These are phyloP conservation scores for Gobiocypris rarus DNA, from an alignment of 2,113 vertebrate species.

Conservation along the genomic window DNA sequence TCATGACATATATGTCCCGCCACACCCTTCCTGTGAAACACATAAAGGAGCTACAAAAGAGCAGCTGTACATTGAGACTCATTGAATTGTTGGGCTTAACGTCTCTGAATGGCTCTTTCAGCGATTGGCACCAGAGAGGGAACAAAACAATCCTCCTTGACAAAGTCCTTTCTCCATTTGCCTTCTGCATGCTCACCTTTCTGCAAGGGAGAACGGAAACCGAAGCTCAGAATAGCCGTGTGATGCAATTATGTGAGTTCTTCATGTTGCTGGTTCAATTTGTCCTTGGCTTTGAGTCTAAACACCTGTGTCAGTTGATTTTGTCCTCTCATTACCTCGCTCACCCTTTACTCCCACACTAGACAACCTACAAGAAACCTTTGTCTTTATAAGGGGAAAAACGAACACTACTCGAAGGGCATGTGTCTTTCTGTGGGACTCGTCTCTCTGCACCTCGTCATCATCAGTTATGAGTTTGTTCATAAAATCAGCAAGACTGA, in stretches of 20 bases:
- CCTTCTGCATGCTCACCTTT: slow-evolving; percentile 55
- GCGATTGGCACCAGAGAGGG: slow-evolving; percentile 37
- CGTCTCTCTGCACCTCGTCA: slow-evolving; percentile 71
- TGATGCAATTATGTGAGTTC: slow-evolving; percentile 68
- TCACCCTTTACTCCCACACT: slow-evolving; percentile 55
- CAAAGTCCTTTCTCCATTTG: slow-evolving; percentile 36
- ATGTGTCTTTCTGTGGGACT: slow-evolving; percentile 19
- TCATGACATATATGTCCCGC: slow-evolving; percentile 62
- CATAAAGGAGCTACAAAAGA: slow-evolving; percentile 68
- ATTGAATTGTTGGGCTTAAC: slow-evolving; percentile 36
- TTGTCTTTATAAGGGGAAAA: slow-evolving; percentile 45
- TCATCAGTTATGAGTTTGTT: slow-evolving; percentile 60
- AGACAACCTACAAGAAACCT: slow-evolving; percentile 55
- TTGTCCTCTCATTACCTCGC: slow-evolving; percentile 69
- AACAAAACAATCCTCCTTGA: slow-evolving; percentile 40
- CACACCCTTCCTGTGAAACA: slow-evolving; percentile 60
- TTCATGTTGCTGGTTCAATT: slow-evolving; percentile 66
- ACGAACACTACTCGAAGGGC: neutral
- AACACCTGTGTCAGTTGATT: slow-evolving; percentile 74
- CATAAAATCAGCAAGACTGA: slow-evolving; percentile 56
- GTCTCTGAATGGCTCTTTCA: slow-evolving; percentile 42
- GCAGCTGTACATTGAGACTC: slow-evolving; percentile 65
- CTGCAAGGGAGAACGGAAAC: slow-evolving; percentile 63
- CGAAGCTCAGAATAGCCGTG: slow-evolving; percentile 47
- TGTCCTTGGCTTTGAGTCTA: slow-evolving; percentile 56